Evolutionary conservation across 2,888 invertebrate species (phyloP).

Genomic region (Hetaerina titia): DNA sequence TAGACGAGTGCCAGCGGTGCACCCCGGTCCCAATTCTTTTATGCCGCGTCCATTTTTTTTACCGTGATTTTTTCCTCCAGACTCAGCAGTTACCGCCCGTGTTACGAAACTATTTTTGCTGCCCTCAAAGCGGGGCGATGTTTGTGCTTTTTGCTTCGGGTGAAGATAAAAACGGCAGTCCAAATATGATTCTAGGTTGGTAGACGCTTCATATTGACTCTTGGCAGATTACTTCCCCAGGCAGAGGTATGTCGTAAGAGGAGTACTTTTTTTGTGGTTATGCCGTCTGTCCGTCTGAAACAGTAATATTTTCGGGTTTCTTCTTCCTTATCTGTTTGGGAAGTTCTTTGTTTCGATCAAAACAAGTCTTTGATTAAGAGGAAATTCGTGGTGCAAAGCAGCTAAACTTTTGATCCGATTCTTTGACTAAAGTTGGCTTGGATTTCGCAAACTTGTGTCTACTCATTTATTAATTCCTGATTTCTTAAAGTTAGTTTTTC

Average conservation of each 20-base stretch:
- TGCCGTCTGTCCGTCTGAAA: not conserved
- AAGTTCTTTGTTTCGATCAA: not conserved
- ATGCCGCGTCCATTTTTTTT: not conserved
- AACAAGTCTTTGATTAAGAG: not conserved
- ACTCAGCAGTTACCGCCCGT: not conserved
- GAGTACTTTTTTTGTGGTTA: not conserved
- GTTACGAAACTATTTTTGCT: conserved; percentile 22
- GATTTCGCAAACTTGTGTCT: too few relatives aligned
- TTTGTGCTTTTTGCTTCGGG: conserved; percentile 9
- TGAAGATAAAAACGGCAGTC: conserved; percentile 15
- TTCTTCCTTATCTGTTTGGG: not conserved
- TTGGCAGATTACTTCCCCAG: conserved; percentile 3
- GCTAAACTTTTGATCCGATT: too few relatives aligned
- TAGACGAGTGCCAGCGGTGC: conserved; percentile 35
- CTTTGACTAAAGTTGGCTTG: too few relatives aligned
- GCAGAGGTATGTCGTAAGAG: not conserved
- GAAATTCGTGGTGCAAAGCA: too few relatives aligned
- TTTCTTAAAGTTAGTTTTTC: too few relatives aligned
- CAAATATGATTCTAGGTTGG: conserved; percentile 35
- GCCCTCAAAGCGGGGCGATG: not conserved
- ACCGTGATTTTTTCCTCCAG: not conserved
- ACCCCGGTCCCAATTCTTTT: not conserved
- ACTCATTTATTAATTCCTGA: too few relatives aligned
- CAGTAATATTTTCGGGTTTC: not conserved
- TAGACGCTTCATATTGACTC: conserved; percentile 17